Conservation (phyloP, 2,113 vertebrate species). For the Xenopus borealis region DNA sequence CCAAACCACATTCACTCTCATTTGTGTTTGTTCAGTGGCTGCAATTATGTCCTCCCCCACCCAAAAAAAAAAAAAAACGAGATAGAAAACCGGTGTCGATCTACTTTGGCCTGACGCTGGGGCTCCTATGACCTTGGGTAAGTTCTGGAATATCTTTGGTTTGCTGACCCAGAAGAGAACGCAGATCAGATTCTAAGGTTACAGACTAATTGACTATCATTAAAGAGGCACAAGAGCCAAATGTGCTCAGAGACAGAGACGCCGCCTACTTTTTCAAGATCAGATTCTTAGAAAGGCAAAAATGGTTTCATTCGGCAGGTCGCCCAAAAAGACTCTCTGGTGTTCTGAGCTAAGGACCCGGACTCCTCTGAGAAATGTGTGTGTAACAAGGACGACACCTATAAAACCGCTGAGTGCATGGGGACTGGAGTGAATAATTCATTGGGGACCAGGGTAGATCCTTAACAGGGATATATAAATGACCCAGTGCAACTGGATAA, state of each 20-base stretch:
- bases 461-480: too few relatives aligned
- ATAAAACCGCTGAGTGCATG: too few relatives aligned
- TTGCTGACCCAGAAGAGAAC: constrained; percentile 38
- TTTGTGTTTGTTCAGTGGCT: constrained; percentile 12
- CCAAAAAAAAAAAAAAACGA: too few relatives aligned
- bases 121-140: constrained; percentile 26
- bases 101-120: too few relatives aligned
- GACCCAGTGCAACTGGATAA: too few relatives aligned
- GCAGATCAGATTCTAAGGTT: constrained; percentile 32
- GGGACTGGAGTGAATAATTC: too few relatives aligned
- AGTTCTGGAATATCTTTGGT: constrained; percentile 29
- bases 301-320: background rate
- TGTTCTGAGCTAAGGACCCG: too few relatives aligned
- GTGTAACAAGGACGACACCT: too few relatives aligned
- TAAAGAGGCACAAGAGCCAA: constrained; percentile 19
- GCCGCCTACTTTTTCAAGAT: constrained; percentile 18
- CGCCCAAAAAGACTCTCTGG: too few relatives aligned
- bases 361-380: too few relatives aligned
- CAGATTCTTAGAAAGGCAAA: constrained; percentile 35
- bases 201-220: constrained; percentile 37
- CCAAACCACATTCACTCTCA: constrained; percentile 29
- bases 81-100: too few relatives aligned
- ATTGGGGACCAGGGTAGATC: too few relatives aligned
- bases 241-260: constrained; percentile 18
- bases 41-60: background rate